Base-by-base conservation (phyloP, 1,140 invertebrate genomes). In the Branchinecta lynchi region DNA sequence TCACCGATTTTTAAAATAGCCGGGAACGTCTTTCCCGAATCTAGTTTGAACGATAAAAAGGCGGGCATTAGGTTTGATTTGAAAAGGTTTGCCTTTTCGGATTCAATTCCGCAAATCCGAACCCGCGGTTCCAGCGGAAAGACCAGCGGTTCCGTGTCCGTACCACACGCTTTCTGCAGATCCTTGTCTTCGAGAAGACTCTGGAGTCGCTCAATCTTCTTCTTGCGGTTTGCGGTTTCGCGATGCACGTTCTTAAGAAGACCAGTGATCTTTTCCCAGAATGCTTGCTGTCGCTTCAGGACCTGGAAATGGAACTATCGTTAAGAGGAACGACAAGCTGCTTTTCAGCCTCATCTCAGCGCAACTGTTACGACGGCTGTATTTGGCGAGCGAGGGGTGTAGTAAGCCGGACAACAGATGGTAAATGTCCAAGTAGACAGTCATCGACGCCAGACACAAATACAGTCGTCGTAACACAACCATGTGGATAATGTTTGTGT, bases 1-100 rank as follows among this genome's bases (percentile, higher is more conserved):
- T 99, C 97, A 0, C 97, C 97, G 76, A 96, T 86, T 81, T 99
- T 99, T 79, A 98, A 99, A 73, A 99, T 98, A 0, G 93, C 90
- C 15, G 93, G 88, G 80, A 98, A 99, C 77, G 96, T 90, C n/a
- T 80, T 81, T 45, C 87, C 86, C 67, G 87, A 84, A 0, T 82
- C 84, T 0, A 92, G 95, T 17, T 88, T 80, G 78, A 99, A 98
- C 5, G 92, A 92, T 21, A 99, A 82, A 77, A 90, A 89, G 46
- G 92, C 92, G n/a, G 96, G 96, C 93, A 98, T 98, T 65, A 98
- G 80, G 6, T 93, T 92, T 44, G 93, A 97, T 79, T 98, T 98
- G 78, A 98, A 99, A 0, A 99, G 81, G 67, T 86, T 89, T 0
- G 95, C 93, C 76, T 89, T 89, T 76, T 88, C 87, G 0, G 93